These are phyloP conservation scores for Paralichthys olivaceus DNA, from an alignment of 2,113 vertebrate genomes.

Conservation along the genomic window DNA sequence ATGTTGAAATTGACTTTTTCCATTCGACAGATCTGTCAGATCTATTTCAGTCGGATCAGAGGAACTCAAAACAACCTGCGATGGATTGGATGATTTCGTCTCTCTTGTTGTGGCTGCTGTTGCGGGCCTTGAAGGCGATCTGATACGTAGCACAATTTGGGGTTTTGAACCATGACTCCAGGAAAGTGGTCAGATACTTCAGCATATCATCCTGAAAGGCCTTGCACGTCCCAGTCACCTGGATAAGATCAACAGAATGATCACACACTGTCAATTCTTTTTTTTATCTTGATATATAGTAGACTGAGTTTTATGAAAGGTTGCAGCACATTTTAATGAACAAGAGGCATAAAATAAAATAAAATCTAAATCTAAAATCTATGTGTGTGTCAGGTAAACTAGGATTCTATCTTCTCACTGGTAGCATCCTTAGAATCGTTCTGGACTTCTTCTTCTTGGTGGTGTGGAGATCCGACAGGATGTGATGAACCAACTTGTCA, in stretches of 20 bases:
- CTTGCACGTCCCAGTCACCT: constrained; percentile 90
- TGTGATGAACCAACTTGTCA: constrained; percentile 92
- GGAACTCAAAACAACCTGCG: constrained; percentile 82
- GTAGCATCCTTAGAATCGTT: constrained; percentile 94
- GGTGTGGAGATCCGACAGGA: constrained; percentile 90
- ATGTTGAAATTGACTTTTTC: background rate
- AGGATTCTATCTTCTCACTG: constrained; percentile 74
- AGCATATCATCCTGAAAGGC: constrained; percentile 95
- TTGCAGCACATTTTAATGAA: background rate
- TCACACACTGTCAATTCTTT: background rate
- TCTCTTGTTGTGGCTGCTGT: constrained; percentile 93
- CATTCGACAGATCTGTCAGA: too few relatives aligned
- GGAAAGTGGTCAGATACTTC: constrained; percentile 88
- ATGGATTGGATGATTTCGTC: constrained; percentile 93
- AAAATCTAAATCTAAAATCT: background rate
- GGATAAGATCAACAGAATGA: background rate
- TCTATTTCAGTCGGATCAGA: background rate
- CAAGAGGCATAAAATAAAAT: background rate
- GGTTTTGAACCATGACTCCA: constrained; percentile 94
- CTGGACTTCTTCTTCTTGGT: constrained; percentile 94
- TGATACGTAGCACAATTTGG: constrained; percentile 91
- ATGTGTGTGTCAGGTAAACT: background rate
- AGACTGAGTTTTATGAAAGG: background rate
- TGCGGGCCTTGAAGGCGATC: constrained; percentile 94
- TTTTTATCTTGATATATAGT: background rate